Evolutionary conservation across 2,113 vertebrate genomes (phyloP), one percentile per base, ranked within the genome.

Genomic region (Daboia siamensis): DNA sequence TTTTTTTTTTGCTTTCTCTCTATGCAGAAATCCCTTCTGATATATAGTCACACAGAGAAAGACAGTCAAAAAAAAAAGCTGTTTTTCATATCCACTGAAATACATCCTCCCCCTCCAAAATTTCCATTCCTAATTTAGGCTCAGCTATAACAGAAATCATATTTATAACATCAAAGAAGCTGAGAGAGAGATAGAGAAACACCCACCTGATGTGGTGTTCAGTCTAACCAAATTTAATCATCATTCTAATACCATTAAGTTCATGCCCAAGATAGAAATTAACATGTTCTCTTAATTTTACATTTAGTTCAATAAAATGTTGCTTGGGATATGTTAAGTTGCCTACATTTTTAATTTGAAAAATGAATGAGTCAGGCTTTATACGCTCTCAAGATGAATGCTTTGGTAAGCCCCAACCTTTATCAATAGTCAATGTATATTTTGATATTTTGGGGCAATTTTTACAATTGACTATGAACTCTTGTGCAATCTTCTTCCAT

Each of bases 231-330:
- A 23, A 84, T 46, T 24, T 54, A 88, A 92, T 59, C 57, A 11
- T 51, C n/a, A 54, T 92, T 87, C 84, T 51, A 89, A 89, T 51
- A 59, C 54, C 26, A 51, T 91, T 59, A 85, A 59, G 84, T 85
- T 39, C 29, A 52, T 85, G 39, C 48, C 23, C 89, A 51, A 11
- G 69, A 84, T 84, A 92, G 87, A 92, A 59, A 92, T 85, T 59
- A 56, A 89, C 87, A 89, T 20, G 56, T 89, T 89, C 69, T 87
- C 51, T 48, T 89, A 92, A 89, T 92, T 92, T 80, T 26, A 57
- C 51, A n/a, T 89, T 89, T 89, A 89, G 89, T 92, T 92, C 91
- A 88, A n/a, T 92, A 88, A 92, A 87, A 89, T 33, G 61, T 84
- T 88, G 52, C 87, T 52, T 44, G 29, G 39, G 87, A 59, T 69